Conservation (phyloP, 2,113 vertebrate genomes). For the Rhinichthys klamathensis region DNA sequence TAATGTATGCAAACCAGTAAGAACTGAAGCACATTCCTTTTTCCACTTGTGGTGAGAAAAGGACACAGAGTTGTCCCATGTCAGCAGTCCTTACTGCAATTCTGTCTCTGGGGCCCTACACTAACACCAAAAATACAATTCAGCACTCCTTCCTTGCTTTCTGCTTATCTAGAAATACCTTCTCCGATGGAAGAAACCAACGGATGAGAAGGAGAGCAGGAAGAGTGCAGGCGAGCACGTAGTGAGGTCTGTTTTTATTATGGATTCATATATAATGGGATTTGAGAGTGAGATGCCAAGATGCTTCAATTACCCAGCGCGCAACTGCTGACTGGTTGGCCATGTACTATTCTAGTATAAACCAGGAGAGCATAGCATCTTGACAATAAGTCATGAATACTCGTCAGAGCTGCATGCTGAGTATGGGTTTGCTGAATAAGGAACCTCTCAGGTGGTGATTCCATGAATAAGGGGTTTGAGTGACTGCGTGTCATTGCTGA, state of each 20-base stretch:
- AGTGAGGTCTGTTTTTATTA: constrained; percentile 65
- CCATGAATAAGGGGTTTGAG: background rate
- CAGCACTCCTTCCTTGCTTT: constrained; percentile 35
- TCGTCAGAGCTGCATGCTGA: background rate
- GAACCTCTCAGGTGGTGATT: background rate
- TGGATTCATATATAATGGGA: constrained; percentile 74
- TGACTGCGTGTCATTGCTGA: background rate
- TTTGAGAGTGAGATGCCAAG: constrained; percentile 56
- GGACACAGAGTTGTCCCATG: background rate
- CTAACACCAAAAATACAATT: constrained; percentile 13
- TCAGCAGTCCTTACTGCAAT: constrained; percentile 26
- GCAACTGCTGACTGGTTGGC: background rate
- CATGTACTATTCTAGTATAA: constrained; percentile 2
- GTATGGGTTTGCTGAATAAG: background rate
- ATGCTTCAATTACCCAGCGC: constrained; percentile 24
- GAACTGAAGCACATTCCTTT: background rate
- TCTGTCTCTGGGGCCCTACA: constrained; percentile 1
- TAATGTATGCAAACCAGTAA: background rate
- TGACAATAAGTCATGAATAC: background rate
- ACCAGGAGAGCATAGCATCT: background rate
- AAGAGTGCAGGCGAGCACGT: constrained; percentile 31
- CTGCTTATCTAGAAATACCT: constrained; percentile 38
- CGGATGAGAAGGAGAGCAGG: constrained; percentile 9
- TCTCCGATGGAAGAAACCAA: constrained; percentile 25
- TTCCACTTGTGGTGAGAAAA: constrained; percentile 10